Evolutionary conservation across 2,888 invertebrate species (phyloP).

Genomic region (Nebria brevicollis): DNA sequence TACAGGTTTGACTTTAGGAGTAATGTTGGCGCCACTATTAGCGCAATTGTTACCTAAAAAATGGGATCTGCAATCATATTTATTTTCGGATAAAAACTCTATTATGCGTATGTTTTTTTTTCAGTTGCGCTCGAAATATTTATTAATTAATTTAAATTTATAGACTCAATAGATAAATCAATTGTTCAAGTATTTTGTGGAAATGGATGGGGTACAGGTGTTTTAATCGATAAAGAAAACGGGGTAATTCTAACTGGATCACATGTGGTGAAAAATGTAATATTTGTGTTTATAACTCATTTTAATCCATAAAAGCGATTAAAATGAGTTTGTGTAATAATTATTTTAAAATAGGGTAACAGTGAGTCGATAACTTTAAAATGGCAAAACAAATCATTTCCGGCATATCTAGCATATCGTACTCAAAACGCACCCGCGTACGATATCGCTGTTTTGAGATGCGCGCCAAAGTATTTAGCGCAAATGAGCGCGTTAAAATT

Average conservation of each 20-base stretch:
- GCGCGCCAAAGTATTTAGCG: slow-evolving; percentile 7
- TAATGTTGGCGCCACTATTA: slow-evolving; percentile 64
- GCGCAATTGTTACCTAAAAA: slow-evolving; percentile 46
- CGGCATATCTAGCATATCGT: slow-evolving; percentile 13
- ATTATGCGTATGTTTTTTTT: slow-evolving; percentile 26
- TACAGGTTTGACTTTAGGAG: slow-evolving; percentile 71
- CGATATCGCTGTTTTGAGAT: slow-evolving; percentile 37
- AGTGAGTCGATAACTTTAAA: slow-evolving; percentile 27
- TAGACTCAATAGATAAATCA: slow-evolving; percentile 63
- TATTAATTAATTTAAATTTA: not conserved
- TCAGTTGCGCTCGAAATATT: not conserved
- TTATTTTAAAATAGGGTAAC: slow-evolving; percentile 17
- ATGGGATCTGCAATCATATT: slow-evolving; percentile 19
- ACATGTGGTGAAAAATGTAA: slow-evolving; percentile 69
- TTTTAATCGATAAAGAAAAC: slow-evolving; percentile 62
- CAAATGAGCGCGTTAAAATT: slow-evolving; percentile 31
- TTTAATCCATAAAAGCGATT: too few species aligned
- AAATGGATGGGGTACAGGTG: slow-evolving; percentile 70
- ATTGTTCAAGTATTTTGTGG: slow-evolving; percentile 70
- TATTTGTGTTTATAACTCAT: slow-evolving; percentile 40
- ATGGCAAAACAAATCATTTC: slow-evolving; percentile 37
- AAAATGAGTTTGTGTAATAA: too few species aligned
- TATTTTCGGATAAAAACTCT: slow-evolving; percentile 38
- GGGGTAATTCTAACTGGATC: slow-evolving; percentile 71
- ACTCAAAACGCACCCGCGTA: slow-evolving; percentile 21